Conservation (phyloP, 2,797 vertebrate species). For the Chiloscyllium punctatum region DNA sequence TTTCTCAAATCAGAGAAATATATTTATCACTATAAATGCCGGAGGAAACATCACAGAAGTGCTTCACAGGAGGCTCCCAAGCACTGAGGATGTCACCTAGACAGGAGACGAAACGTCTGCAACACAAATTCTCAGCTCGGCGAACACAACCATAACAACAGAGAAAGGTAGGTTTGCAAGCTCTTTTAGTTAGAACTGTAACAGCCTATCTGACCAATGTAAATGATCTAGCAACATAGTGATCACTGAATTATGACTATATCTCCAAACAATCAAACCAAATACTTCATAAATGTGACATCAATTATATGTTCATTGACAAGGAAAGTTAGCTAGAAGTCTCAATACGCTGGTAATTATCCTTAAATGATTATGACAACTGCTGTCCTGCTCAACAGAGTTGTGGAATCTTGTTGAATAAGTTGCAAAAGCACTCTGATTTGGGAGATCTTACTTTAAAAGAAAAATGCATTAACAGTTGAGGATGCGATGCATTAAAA, state of each 20-base stretch:
- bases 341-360: not conserved
- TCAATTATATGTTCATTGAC: not conserved
- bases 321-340: not conserved
- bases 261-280: not conserved
- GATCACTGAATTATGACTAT: not conserved
- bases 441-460: not conserved
- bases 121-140: no score
- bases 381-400: no score
- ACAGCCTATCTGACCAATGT: no score
- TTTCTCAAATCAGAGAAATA: not conserved
- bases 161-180: not conserved
- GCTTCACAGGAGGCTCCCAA: no score
- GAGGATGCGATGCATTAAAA: slow-evolving; percentile 38
- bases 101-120: no score
- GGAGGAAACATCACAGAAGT: no score
- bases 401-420: not conserved
- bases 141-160: no score
- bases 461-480: not conserved
- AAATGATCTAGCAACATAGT: not conserved
- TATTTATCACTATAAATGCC: no score
- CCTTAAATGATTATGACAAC: not conserved
- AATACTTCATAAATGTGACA: not conserved
- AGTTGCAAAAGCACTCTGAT: not conserved
- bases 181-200: not conserved
- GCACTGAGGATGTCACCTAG: no score